A percentile compares a stretch with the other conserved stretches of the same genome.
These are phyloP conservation scores for Meriones psammophilus DNA, from an alignment of 2,797 vertebrate genomes.

Conservation along the genomic window DNA sequence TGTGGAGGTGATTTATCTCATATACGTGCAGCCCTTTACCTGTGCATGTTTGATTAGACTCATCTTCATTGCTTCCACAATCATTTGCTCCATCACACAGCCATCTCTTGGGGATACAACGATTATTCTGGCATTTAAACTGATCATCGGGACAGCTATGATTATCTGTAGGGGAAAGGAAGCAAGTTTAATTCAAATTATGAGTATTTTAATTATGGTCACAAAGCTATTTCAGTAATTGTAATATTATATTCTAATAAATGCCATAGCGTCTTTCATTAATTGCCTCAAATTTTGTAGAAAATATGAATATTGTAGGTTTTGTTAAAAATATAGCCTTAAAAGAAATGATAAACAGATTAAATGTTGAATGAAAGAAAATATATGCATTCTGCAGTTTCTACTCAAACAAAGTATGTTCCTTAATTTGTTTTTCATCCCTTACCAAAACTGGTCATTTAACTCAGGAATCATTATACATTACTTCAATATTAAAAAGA, in stretches of 20 bases:
- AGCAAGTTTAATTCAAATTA: constrained; percentile 45
- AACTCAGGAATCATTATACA: neutral
- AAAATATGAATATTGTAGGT: neutral
- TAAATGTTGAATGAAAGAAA: constrained; percentile 29
- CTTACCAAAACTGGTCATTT: neutral
- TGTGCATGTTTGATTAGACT: constrained; percentile 95
- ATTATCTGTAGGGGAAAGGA: constrained; percentile 87
- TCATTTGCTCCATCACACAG: constrained; percentile 98
- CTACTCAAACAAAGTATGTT: neutral
- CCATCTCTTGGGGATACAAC: constrained; percentile 98
- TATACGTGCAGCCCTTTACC: constrained; percentile 88
- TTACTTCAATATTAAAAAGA: neutral
- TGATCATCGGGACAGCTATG: constrained; percentile 96
- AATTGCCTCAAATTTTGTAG: neutral
- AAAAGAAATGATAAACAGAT: neutral
- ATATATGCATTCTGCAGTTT: neutral
- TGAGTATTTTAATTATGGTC: constrained; percentile 36
- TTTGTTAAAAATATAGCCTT: constrained; percentile 45
- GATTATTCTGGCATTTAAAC: constrained; percentile 97
- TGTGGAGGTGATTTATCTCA: neutral
- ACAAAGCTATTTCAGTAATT: neutral
- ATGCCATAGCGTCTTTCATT: neutral
- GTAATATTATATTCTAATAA: neutral
- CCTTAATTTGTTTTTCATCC: neutral
- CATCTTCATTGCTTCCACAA: constrained; percentile 95